A percentile compares a stretch with the other conserved stretches of the same genome.
Conservation (phyloP, 2,888 invertebrate genomes). For the Embidobia sp. region DNA sequence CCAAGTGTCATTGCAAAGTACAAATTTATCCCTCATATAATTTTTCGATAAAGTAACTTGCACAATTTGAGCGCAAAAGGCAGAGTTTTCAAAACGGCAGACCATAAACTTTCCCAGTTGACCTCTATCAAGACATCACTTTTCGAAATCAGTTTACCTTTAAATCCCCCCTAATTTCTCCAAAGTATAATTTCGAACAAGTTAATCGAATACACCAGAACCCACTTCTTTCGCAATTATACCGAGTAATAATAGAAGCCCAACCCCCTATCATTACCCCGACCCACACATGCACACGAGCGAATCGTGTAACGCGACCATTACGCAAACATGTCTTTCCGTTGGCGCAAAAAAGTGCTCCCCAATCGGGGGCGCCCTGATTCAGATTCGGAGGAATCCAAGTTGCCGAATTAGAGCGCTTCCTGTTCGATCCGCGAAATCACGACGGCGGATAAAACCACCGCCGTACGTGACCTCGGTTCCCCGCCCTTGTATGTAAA, state of each 20-base stretch:
- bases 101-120: too few relatives aligned
- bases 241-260: background rate
- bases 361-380: too few relatives aligned
- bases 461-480: constrained; percentile 44
- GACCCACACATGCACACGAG: constrained; percentile 9
- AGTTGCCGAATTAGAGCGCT: constrained; percentile 9
- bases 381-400: background rate
- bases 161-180: too few relatives aligned
- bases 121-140: too few relatives aligned
- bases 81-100: too few relatives aligned
- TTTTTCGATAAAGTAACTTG: too few relatives aligned
- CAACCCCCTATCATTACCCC: constrained; percentile 6
- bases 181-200: constrained; percentile 1
- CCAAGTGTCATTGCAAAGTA: too few relatives aligned
- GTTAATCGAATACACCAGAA: background rate
- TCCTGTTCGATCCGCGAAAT: constrained; percentile 41
- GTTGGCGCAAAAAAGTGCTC: too few relatives aligned
- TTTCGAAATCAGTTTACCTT: too few relatives aligned
- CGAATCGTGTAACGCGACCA: constrained; percentile 23
- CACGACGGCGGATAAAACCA: constrained; percentile 32
- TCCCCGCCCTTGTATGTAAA: constrained; percentile 75
- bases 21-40: too few relatives aligned
- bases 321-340: constrained; percentile 7
- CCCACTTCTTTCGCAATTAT: background rate
- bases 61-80: too few relatives aligned